A percentile compares a stretch with the other conserved stretches of the same genome.
Conservation (phyloP, 30 jellyfish, hydroid and myxozoan genomes). For the Turritopsis rubra region DNA sequence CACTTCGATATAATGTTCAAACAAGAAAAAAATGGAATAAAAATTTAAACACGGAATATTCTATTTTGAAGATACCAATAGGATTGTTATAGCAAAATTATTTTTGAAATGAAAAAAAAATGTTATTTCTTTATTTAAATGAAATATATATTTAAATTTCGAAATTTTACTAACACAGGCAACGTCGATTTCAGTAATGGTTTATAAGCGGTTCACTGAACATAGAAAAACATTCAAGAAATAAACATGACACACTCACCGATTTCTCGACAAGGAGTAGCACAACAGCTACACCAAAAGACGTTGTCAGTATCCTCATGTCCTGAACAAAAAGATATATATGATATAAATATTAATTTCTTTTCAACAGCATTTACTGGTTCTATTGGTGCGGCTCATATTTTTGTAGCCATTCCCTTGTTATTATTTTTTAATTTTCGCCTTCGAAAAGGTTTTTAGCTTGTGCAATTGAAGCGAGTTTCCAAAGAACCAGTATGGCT, state of each 20-base stretch:
- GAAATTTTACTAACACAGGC: neutral
- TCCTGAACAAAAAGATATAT: conserved; percentile 33
- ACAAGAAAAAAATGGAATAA: neutral
- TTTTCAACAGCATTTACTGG: neutral
- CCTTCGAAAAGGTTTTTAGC: neutral
- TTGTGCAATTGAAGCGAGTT: neutral
- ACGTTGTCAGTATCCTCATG: conserved; percentile 80
- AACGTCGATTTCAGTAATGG: neutral
- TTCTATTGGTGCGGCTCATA: neutral
- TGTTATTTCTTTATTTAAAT: too few relatives aligned
- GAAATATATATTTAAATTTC: neutral
- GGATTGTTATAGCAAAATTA: too few relatives aligned
- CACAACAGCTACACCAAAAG: conserved; percentile 78
- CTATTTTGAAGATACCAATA: too few relatives aligned
- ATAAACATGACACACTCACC: conserved; percentile 41
- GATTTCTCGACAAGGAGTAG: conserved; percentile 52
- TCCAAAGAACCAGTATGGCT: neutral
- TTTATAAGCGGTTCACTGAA: conserved; percentile 2
- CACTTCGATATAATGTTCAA: neutral
- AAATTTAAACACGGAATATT: too few relatives aligned
- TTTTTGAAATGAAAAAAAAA: neutral
- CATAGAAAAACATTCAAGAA: neutral
- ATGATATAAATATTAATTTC: neutral
- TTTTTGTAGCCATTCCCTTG: neutral
- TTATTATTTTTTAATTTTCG: neutral